A percentile compares a stretch with the other conserved stretches of the same genome.
These are phyloP conservation scores for Danaus chrysippus DNA, from an alignment of 2,888 invertebrate genomes.

Conservation along the genomic window DNA sequence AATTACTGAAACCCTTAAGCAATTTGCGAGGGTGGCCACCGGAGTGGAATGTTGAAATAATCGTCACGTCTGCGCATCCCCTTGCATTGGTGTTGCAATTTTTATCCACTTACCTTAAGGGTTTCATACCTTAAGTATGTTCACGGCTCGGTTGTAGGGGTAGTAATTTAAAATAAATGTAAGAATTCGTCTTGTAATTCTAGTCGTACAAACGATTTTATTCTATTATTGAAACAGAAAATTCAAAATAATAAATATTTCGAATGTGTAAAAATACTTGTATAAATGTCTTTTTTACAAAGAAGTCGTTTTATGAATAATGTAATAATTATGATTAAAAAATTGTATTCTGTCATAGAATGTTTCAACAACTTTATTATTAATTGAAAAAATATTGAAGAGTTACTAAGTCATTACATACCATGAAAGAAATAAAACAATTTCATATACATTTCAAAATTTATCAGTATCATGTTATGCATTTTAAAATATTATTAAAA, in stretches of 20 bases:
- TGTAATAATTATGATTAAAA: too few relatives aligned
- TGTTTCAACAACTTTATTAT: too few relatives aligned
- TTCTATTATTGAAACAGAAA: not conserved
- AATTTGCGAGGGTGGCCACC: slow-evolving; percentile 10
- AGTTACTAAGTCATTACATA: too few relatives aligned
- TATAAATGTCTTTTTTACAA: too few relatives aligned
- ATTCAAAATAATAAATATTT: not conserved
- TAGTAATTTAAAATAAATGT: slow-evolving; percentile 8
- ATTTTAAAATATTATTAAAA: too few relatives aligned
- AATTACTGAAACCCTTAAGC: slow-evolving; percentile 9
- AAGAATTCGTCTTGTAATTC: slow-evolving; percentile 7
- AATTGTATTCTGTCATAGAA: too few relatives aligned
- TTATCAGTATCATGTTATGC: too few relatives aligned
- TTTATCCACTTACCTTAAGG: slow-evolving; percentile 27
- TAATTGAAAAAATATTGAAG: too few relatives aligned
- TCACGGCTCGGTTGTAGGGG: slow-evolving; percentile 23
- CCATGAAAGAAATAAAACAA: too few relatives aligned
- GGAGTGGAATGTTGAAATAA: slow-evolving; percentile 16
- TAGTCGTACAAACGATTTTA: slow-evolving; percentile 11
- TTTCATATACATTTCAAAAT: too few relatives aligned
- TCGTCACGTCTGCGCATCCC: slow-evolving; percentile 19
- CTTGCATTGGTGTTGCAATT: slow-evolving; percentile 24
- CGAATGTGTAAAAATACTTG: too few relatives aligned
- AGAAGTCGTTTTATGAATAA: too few relatives aligned
- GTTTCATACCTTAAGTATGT: slow-evolving; percentile 22